Percentiles rank a stretch among this genome's conserved stretches.
Conservation (phyloP, 2,113 vertebrate genomes). For the Lanius collurio region DNA sequence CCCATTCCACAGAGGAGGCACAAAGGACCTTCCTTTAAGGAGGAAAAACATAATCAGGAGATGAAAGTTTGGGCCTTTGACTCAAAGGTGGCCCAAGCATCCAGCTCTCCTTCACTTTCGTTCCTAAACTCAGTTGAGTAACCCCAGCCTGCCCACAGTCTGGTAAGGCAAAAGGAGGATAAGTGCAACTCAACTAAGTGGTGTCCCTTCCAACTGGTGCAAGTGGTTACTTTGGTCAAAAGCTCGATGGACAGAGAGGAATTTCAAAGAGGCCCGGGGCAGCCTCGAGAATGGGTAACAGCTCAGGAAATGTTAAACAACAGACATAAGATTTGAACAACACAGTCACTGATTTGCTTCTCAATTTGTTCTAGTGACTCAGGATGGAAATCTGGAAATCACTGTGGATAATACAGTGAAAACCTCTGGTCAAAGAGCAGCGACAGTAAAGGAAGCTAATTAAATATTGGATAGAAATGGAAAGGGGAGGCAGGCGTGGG, state of each 20-base stretch:
- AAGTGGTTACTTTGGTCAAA: neutral
- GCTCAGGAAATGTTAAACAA: neutral
- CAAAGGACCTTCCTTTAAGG: neutral
- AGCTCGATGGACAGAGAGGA: neutral
- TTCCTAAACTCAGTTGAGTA: neutral
- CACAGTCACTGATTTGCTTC: neutral
- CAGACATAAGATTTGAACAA: neutral
- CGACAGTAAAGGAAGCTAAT: constrained; percentile 11
- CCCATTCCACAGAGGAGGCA: neutral
- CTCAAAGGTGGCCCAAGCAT: neutral
- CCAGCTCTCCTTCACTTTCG: neutral
- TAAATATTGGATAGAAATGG: constrained; percentile 33
- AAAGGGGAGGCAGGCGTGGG: neutral
- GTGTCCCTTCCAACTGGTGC: neutral
- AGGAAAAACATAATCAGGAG: neutral
- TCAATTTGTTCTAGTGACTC: neutral
- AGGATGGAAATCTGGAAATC: constrained; percentile 34
- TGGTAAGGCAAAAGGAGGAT: neutral
- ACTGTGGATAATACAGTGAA: neutral
- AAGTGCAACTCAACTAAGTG: neutral
- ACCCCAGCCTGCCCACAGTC: neutral
- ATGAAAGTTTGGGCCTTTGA: constrained; percentile 2
- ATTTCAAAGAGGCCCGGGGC: neutral
- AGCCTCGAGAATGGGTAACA: neutral
- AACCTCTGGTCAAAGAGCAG: constrained; percentile 29